A percentile compares a stretch with the other conserved stretches of the same genome.
These are phyloP conservation scores for Eilema caniola DNA, from an alignment of 2,888 invertebrate species.

Conservation along the genomic window DNA sequence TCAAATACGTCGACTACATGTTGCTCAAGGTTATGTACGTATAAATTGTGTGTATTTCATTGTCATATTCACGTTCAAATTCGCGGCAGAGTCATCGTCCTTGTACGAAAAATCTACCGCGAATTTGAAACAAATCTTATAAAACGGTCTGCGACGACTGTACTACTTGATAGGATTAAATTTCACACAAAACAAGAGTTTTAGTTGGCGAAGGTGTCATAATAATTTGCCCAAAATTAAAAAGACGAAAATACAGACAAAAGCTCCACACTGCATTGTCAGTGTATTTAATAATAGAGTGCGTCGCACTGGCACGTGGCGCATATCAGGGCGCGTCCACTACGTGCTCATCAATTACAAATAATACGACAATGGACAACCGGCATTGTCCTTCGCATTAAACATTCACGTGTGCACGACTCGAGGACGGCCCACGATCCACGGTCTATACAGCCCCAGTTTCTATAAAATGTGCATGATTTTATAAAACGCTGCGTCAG, in stretches of 20 bases:
- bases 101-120: neutral
- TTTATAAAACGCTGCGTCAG: conserved; percentile 8
- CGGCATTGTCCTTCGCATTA: conserved; percentile 47
- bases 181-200: no score
- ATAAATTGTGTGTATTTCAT: neutral
- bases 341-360: conserved; percentile 25
- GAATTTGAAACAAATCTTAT: neutral
- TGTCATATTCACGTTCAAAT: neutral
- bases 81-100: no score
- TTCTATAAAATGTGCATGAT: conserved; percentile 16
- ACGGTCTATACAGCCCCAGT: neutral
- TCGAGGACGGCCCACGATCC: neutral
- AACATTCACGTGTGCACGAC: conserved; percentile 42
- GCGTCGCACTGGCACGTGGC: neutral
- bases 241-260: neutral
- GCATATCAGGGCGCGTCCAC: conserved; percentile 2
- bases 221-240: neutral
- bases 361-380: conserved; percentile 29
- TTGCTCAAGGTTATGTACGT: neutral
- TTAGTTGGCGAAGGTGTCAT: neutral
- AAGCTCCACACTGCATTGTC: neutral
- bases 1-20: neutral
- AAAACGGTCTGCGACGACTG: no score
- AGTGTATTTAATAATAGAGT: neutral
- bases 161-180: no score